Percentiles rank a stretch among this genome's conserved stretches.
These are phyloP conservation scores for Tenrec ecaudatus DNA, from an alignment of 2,113 vertebrate species.

Conservation along the genomic window DNA sequence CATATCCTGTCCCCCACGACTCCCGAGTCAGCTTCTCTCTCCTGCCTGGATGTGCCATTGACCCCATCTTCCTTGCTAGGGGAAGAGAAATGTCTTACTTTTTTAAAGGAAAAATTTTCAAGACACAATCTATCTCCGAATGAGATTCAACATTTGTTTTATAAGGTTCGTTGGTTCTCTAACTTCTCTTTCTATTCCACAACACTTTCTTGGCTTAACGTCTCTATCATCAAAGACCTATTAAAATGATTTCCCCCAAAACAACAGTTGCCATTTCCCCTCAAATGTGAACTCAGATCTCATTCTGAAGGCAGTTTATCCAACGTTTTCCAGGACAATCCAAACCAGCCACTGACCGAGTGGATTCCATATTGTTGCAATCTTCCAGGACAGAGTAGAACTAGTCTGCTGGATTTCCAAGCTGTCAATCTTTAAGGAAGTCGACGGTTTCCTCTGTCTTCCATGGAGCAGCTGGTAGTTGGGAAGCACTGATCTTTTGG, in stretches of 20 bases:
- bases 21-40: not conserved
- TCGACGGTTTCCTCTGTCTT: too few relatives aligned
- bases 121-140: not conserved
- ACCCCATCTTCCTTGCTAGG: not conserved
- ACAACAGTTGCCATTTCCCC: constrained; percentile 5
- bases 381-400: too few relatives aligned
- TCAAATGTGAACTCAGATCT: constrained; percentile 27
- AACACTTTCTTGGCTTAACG: not conserved
- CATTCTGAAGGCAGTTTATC: not conserved
- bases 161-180: not conserved
- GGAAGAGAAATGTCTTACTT: not conserved
- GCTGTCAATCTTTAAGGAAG: too few relatives aligned
- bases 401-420: too few relatives aligned
- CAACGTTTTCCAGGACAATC: too few relatives aligned
- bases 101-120: not conserved
- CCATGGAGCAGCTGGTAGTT: too few relatives aligned
- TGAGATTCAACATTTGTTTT: not conserved
- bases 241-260: not conserved
- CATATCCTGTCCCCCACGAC: not conserved
- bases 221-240: not conserved
- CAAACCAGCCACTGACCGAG: too few relatives aligned
- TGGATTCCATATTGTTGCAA: too few relatives aligned
- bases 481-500: too few relatives aligned
- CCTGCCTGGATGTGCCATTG: not conserved
- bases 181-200: not conserved